These are phyloP conservation scores for Zosterops lateralis DNA, from an alignment of 2,113 vertebrate genomes.

Conservation along the genomic window DNA sequence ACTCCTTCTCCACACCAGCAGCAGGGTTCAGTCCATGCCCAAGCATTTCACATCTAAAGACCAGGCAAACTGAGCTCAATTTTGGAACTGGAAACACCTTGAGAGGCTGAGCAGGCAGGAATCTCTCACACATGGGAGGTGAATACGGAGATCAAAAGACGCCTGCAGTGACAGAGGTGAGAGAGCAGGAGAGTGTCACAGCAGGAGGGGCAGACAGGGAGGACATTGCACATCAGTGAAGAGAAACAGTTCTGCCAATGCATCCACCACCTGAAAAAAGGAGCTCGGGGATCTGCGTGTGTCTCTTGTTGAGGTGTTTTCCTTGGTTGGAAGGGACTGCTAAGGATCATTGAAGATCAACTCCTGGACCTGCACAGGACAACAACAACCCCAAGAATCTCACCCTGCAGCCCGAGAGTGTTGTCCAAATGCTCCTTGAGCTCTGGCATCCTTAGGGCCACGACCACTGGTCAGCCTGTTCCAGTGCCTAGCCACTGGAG, in stretches of 20 bases:
- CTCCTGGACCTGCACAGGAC: not conserved
- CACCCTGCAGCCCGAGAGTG: not conserved
- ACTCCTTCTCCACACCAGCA: not conserved
- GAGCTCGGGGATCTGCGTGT: not conserved
- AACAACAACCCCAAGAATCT: not conserved
- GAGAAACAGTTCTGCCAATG: not conserved
- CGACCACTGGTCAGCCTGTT: not conserved
- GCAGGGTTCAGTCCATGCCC: not conserved
- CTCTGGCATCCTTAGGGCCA: not conserved
- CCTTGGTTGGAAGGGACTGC: not conserved
- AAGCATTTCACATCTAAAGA: not conserved
- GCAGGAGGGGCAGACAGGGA: not conserved
- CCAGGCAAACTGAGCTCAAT: fast-evolving
- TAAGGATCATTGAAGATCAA: not conserved
- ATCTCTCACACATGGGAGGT: not conserved
- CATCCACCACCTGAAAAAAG: not conserved
- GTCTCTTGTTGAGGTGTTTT: not conserved
- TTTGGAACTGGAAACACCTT: not conserved
- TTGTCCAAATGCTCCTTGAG: not conserved
- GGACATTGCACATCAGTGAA: not conserved
- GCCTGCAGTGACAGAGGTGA: not conserved
- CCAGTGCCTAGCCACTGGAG: not conserved
- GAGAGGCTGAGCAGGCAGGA: not conserved
- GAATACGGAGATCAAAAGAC: not conserved
- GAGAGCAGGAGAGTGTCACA: not conserved